These are phyloP conservation scores for Cercocebus atys DNA, from an alignment of 2,113 vertebrate genomes.

Conservation along the genomic window DNA sequence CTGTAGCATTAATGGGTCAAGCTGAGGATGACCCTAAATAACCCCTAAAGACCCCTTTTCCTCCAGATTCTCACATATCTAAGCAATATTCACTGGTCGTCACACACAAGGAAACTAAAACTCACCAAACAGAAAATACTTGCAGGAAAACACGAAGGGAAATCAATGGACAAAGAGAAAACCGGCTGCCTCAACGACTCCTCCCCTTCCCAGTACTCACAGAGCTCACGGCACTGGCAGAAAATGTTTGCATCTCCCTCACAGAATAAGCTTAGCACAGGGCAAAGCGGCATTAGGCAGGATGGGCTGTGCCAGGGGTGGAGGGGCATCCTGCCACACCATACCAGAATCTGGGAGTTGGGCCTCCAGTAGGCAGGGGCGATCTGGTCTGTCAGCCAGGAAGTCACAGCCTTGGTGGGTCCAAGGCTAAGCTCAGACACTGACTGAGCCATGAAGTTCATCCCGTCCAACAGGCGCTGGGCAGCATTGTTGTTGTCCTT, in stretches of 20 bases:
- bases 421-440: slow-evolving; percentile 98
- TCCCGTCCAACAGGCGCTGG: slow-evolving; percentile 96
- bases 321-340: background rate
- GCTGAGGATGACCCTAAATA: background rate
- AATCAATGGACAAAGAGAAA: background rate
- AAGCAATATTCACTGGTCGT: background rate
- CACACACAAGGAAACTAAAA: background rate
- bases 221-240: background rate
- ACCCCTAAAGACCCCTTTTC: background rate
- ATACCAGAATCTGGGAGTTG: slow-evolving; percentile 96
- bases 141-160: background rate
- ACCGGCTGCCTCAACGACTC: background rate
- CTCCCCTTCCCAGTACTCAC: background rate
- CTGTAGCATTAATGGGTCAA: background rate
- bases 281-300: background rate
- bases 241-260: background rate
- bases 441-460: slow-evolving; percentile 98
- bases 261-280: background rate
- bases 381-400: slow-evolving; percentile 99
- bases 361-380: slow-evolving; percentile 98
- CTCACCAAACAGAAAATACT: background rate
- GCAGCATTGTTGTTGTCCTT: slow-evolving; percentile 99
- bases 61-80: background rate
- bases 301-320: background rate
- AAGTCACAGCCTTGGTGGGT: slow-evolving; percentile 97